phyloP scores from a whole-genome alignment of 2,797 vertebrate genomes.

The Tinamus major region DNA sequence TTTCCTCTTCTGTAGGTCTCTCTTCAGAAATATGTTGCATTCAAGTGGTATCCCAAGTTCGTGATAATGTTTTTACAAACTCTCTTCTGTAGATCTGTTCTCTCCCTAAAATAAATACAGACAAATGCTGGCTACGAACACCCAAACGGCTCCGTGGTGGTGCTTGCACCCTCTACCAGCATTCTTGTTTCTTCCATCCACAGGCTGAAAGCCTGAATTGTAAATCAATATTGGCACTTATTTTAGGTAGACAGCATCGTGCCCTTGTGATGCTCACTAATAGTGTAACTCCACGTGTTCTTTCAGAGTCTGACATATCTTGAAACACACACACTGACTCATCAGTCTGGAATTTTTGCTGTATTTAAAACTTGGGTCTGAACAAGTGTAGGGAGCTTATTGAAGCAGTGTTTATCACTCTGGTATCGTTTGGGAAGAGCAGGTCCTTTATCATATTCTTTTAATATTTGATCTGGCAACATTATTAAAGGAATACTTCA shows the following conservation, averaged over 20 bases:
- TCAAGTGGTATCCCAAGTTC: not conserved
- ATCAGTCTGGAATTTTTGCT: slow-evolving; percentile 33
- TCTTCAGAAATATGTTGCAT: not conserved
- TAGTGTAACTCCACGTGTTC: not conserved
- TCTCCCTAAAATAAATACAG: not conserved
- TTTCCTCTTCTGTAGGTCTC: not conserved
- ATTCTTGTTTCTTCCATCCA: not conserved
- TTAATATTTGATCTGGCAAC: slow-evolving; percentile 69
- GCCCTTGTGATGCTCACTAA: not conserved
- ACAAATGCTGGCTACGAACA: not conserved
- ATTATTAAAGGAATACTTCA: slow-evolving; percentile 74
- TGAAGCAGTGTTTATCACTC: slow-evolving; percentile 64
- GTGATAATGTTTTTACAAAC: not conserved
- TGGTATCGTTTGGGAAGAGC: not conserved
- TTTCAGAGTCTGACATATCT: not conserved
- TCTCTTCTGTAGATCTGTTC: not conserved
- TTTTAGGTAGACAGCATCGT: not conserved
- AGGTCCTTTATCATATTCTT: slow-evolving; percentile 53
- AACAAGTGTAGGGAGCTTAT: slow-evolving; percentile 31
- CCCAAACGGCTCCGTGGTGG: not conserved
- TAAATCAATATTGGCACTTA: not conserved
- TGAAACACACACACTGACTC: not conserved
- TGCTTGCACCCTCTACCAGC: not conserved
- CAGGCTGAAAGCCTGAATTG: not conserved
- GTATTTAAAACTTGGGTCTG: slow-evolving; percentile 24